These are phyloP conservation scores for Myopa tessellatipennis DNA, from an alignment of 2,888 invertebrate species.

Conservation along the genomic window DNA sequence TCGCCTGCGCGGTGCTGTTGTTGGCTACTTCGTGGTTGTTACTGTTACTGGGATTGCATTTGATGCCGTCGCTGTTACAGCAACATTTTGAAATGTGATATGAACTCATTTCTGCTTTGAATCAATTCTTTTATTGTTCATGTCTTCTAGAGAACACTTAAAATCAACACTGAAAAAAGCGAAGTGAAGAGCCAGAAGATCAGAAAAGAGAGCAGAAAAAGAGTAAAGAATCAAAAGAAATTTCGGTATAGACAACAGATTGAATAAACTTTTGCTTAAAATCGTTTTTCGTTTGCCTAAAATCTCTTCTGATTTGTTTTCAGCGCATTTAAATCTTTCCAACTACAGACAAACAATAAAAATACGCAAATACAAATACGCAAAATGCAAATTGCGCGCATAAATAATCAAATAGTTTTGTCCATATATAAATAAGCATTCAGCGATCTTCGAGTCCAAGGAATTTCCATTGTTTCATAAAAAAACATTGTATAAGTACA, in stretches of 20 bases:
- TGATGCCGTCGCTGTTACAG: background rate
- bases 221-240: too few species aligned
- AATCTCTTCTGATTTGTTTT: too few species aligned
- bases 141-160: too few species aligned
- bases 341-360: background rate
- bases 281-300: background rate
- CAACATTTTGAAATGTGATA: constrained; percentile 3
- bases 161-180: too few species aligned
- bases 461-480: background rate
- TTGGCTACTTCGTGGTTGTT: background rate
- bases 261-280: too few species aligned
- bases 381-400: constrained; percentile 17
- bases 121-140: too few species aligned
- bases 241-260: too few species aligned
- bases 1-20: background rate
- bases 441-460: background rate
- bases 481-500: background rate
- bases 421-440: constrained; percentile 19
- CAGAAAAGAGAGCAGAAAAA: too few species aligned
- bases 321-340: background rate
- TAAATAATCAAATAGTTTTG: constrained; percentile 20
- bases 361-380: too few species aligned
- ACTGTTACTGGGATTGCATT: too few species aligned
- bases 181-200: too few species aligned
- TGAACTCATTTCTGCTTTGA: background rate